Conservation (phyloP, 2,797 vertebrate genomes). For the Enteromius afrohamiltoni region DNA sequence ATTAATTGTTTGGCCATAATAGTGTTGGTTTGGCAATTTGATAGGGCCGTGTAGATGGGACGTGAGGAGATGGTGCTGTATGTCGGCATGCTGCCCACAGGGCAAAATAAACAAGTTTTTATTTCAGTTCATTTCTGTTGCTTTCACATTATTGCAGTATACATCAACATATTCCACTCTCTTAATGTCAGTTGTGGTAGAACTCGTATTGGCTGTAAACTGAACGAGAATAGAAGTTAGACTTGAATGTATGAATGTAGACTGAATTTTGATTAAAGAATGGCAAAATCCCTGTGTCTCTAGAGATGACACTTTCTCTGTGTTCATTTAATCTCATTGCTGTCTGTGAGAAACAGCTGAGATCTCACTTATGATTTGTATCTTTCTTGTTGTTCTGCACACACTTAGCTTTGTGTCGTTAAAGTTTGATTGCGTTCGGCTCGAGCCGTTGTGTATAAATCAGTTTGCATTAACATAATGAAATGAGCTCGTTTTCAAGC, state of each 20-base stretch:
- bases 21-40: neutral
- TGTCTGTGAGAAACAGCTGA: neutral
- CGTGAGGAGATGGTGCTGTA: too few relatives aligned
- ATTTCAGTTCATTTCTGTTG: neutral
- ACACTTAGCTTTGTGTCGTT: neutral
- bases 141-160: neutral
- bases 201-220: neutral
- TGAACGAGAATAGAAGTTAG: neutral
- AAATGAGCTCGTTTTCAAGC: slow-evolving; percentile 5
- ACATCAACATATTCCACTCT: neutral
- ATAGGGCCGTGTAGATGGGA: too few relatives aligned
- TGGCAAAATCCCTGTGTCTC: neutral
- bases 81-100: too few relatives aligned
- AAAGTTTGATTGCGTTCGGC: neutral
- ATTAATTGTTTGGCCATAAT: neutral
- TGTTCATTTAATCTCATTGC: neutral
- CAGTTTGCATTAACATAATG: neutral
- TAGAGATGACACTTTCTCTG: neutral
- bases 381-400: neutral
- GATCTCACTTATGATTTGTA: neutral
- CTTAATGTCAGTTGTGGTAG: neutral
- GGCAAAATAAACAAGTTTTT: too few relatives aligned
- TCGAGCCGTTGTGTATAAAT: neutral
- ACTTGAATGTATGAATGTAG: too few relatives aligned
- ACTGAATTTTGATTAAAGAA: neutral